phyloP scores from a whole-genome alignment of 2,113 vertebrate species.

The Oriolus oriolus region DNA sequence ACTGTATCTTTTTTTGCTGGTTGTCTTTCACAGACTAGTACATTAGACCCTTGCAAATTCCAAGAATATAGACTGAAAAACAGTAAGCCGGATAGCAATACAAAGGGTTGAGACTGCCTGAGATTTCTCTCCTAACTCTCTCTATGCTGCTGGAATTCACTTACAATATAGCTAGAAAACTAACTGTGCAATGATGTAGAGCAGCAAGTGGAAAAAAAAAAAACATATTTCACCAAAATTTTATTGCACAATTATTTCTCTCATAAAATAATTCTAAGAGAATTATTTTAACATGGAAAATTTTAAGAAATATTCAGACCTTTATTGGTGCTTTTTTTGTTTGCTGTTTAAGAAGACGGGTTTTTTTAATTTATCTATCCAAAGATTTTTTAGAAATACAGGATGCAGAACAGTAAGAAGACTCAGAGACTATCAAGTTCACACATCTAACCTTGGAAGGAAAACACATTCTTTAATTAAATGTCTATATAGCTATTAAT shows the following conservation, averaged over 20 bases:
- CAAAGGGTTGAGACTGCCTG: background rate
- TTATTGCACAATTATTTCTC: background rate
- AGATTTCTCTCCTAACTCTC: background rate
- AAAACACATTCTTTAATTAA: background rate
- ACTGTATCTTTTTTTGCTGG: background rate
- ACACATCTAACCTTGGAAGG: background rate
- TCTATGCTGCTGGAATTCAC: background rate
- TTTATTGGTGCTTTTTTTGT: background rate
- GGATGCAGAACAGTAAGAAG: background rate
- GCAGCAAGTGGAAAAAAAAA: background rate
- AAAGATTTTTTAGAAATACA: background rate
- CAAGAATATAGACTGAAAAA: background rate
- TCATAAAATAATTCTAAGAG: accelerated
- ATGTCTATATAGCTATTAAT: background rate
- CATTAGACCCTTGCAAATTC: background rate
- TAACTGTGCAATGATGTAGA: accelerated
- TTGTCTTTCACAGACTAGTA: background rate
- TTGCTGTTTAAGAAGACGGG: accelerated
- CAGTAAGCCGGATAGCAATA: background rate
- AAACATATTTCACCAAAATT: background rate
- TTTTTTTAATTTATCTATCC: background rate
- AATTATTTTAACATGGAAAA: background rate
- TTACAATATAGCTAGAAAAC: background rate
- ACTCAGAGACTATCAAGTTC: background rate
- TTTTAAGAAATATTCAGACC: background rate